A percentile compares a stretch with the other conserved stretches of the same genome.
These are phyloP conservation scores for Catamblyrhynchus diadema DNA, from an alignment of 2,797 vertebrate genomes.

Conservation along the genomic window DNA sequence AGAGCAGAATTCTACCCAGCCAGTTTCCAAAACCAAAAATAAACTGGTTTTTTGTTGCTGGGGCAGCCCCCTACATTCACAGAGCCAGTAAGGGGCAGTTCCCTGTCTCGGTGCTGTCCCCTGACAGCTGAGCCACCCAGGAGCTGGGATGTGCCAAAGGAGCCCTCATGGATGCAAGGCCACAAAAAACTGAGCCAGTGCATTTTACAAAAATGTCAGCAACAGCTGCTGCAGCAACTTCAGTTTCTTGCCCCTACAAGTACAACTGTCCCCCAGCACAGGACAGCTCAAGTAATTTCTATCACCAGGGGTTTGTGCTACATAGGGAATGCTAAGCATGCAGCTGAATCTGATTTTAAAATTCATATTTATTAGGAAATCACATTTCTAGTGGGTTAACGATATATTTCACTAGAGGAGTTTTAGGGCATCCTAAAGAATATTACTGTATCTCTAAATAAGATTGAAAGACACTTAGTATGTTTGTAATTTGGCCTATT, in stretches of 20 bases:
- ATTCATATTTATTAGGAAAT: not conserved
- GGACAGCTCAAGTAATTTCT: not conserved
- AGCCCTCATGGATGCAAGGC: not conserved
- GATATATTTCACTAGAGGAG: not conserved
- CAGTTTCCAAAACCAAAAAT: not conserved
- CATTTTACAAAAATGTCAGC: not conserved
- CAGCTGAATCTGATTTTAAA: not conserved
- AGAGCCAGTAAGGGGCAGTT: not conserved
- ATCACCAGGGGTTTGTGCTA: not conserved
- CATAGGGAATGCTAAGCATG: not conserved
- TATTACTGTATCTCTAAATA: not conserved
- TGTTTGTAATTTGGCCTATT: not conserved
- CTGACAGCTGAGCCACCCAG: not conserved
- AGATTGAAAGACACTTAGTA: not conserved
- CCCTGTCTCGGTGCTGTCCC: not conserved
- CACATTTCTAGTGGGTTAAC: not conserved
- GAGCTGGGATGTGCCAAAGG: not conserved
- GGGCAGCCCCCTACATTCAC: not conserved
- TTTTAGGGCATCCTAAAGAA: not conserved
- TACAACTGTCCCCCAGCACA: not conserved
- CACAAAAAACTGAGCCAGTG: not conserved
- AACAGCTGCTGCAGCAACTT: not conserved
- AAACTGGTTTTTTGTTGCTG: not conserved
- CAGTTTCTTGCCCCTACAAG: rapidly evolving
- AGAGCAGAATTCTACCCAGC: not conserved